Evolutionary conservation across 1,140 invertebrate genomes (phyloP).

Genomic region (Papilio glaucus): DNA sequence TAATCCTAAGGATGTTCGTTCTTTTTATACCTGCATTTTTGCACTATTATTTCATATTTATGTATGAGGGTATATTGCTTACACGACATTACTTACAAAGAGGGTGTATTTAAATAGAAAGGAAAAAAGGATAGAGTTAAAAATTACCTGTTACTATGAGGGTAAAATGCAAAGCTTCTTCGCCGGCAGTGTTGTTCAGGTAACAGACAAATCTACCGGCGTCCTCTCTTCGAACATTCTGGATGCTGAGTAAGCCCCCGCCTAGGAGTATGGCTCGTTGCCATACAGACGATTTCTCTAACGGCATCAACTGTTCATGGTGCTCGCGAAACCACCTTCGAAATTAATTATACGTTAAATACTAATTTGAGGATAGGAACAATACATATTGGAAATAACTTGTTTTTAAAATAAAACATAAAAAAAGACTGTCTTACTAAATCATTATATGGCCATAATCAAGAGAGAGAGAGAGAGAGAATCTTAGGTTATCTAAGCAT

Average conservation of each 20-base stretch:
- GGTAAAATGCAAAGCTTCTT: constrained; percentile 92
- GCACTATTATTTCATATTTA: no score
- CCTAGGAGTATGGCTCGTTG: constrained; percentile 74
- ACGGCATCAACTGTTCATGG: constrained; percentile 86
- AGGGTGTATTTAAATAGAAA: neutral
- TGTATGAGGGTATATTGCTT: no score
- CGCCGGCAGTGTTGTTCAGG: constrained; percentile 94
- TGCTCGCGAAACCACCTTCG: constrained; percentile 88
- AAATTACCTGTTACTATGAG: constrained; percentile 86
- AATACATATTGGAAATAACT: no score
- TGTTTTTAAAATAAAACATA: no score
- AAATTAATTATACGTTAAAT: constrained; percentile 3
- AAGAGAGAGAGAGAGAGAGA: no score
- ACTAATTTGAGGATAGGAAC: no score
- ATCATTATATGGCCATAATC: no score
- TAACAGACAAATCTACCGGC: constrained; percentile 93
- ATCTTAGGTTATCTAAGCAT: no score
- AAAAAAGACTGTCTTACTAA: no score
- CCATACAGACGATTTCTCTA: constrained; percentile 85
- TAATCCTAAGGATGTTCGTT: neutral
- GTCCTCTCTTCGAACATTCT: constrained; percentile 89
- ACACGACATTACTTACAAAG: no score
- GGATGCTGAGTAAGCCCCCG: constrained; percentile 85
- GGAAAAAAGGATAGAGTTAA: neutral
- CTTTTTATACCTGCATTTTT: no score